Conservation (phyloP, 2,113 vertebrate genomes). For the Macquaria ambigua region DNA sequence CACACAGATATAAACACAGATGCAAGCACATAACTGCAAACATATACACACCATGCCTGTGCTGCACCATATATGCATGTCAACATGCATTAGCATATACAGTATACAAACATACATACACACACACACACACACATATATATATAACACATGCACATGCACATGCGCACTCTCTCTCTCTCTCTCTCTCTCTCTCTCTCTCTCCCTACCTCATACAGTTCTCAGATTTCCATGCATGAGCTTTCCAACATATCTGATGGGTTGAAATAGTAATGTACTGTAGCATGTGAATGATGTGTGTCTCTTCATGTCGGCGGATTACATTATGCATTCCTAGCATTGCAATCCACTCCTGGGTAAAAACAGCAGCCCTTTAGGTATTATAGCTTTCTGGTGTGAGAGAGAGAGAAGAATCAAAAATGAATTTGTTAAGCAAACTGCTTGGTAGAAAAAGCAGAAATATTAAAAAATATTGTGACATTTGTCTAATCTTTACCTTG, state of each 20-base stretch:
- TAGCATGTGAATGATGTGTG: conserved; percentile 74
- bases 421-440: background rate
- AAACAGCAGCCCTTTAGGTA: conserved; percentile 58
- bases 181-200: background rate
- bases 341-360: conserved; percentile 60
- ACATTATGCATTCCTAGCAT: conserved; percentile 80
- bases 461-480: background rate
- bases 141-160: too few species aligned
- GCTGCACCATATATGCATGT: conserved; percentile 41
- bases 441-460: background rate
- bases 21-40: conserved; percentile 7
- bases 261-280: conserved; percentile 68
- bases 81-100: background rate
- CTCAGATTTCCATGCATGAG: conserved; percentile 67
- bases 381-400: conserved; percentile 46
- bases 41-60: conserved; percentile 34
- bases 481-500: background rate
- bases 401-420: conserved; percentile 23
- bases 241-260: conserved; percentile 66
- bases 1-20: conserved; percentile 8
- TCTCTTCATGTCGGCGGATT: conserved; percentile 70
- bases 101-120: conserved; percentile 1
- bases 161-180: background rate
- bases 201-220: conserved; percentile 25
- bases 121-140: conserved; percentile 26